Percentiles rank a stretch among this genome's conserved stretches.
Evolutionary conservation across 2,888 invertebrate species (phyloP).

Genomic region (Hedya salicella): DNA sequence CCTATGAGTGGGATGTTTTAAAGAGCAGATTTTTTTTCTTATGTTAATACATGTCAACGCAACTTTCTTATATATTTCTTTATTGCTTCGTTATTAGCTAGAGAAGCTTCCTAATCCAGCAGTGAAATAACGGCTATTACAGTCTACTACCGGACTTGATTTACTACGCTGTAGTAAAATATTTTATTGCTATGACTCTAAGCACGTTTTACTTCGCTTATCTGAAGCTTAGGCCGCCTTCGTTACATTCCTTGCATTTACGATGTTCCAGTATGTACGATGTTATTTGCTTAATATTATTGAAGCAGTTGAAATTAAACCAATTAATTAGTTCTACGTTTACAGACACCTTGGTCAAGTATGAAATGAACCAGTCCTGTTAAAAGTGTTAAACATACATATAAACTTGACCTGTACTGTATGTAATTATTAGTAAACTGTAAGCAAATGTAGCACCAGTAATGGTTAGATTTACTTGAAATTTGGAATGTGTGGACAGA

Average conservation of each 20-base stretch:
- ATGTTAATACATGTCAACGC: not conserved
- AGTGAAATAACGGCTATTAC: conserved; percentile 34
- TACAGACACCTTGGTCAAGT: not conserved
- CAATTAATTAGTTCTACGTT: not conserved
- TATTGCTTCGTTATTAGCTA: conserved; percentile 26
- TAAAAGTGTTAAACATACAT: no score
- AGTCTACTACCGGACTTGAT: conserved; percentile 36
- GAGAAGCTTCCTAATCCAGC: conserved; percentile 34
- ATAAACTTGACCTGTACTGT: no score
- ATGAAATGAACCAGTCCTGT: no score
- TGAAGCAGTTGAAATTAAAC: not conserved
- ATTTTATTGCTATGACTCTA: conserved; percentile 40
- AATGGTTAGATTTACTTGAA: no score
- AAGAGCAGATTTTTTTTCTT: no score
- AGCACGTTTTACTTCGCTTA: conserved; percentile 37
- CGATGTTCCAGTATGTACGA: conserved; percentile 1
- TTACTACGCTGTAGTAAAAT: conserved; percentile 41
- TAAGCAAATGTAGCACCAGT: no score
- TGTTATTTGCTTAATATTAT: not conserved
- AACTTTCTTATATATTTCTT: not conserved
- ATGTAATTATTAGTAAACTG: no score
- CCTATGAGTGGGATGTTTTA: no score
- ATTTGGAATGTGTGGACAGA: no score
- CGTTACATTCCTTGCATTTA: conserved; percentile 30
- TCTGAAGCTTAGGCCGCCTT: conserved; percentile 23